Conservation (phyloP, 1,140 invertebrate species). For the Coelopa frigida region DNA sequence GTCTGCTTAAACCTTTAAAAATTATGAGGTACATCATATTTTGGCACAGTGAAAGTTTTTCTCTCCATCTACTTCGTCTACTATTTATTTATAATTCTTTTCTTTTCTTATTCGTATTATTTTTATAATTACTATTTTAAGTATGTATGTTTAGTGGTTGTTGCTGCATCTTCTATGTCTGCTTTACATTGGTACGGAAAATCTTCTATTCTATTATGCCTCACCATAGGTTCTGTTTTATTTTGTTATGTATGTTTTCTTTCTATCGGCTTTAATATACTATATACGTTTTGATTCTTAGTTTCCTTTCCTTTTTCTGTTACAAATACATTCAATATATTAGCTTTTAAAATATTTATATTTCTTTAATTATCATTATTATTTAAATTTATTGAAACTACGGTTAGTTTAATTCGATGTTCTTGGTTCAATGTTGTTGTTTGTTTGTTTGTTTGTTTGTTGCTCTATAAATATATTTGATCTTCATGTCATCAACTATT, state of each 20-base stretch:
- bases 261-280: conserved; percentile 20
- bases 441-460: conserved; percentile 7
- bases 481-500: too few relatives aligned
- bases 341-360: conserved; percentile 5
- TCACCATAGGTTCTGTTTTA: too few relatives aligned
- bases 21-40: conserved; percentile 46
- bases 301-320: conserved; percentile 15
- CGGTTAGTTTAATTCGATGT: conserved; percentile 43
- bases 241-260: conserved; percentile 9
- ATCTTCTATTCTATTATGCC: neutral
- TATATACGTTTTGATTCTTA: conserved; percentile 18
- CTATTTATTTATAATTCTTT: conserved; percentile 3
- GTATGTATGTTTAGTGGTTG: neutral
- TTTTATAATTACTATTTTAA: conserved; percentile 23
- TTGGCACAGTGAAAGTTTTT: conserved; percentile 45
- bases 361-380: conserved; percentile 13
- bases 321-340: conserved; percentile 1
- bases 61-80: neutral
- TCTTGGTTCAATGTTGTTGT: conserved; percentile 32
- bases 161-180: neutral
- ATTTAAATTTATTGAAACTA: conserved; percentile 25
- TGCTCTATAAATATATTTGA: too few relatives aligned
- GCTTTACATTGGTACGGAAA: neutral
- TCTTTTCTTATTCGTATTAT: conserved; percentile 11
- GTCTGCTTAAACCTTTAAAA: too few relatives aligned